A percentile compares a stretch with the other conserved stretches of the same genome.
phyloP scores from a whole-genome alignment of 2,888 invertebrate genomes.

The Tromatobia lineatoria region DNA sequence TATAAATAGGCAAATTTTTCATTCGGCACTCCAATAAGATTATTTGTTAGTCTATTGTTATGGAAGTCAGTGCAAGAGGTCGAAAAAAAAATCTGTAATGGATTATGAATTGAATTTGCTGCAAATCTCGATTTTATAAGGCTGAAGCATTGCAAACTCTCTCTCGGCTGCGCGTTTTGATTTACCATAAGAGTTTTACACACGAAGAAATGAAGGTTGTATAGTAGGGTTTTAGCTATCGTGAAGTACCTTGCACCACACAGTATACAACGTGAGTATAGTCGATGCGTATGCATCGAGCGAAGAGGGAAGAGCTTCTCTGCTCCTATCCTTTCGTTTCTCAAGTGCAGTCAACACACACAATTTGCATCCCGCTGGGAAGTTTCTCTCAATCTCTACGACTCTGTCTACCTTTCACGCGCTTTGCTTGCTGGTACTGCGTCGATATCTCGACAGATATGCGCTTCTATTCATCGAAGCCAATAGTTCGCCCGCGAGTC shows the following conservation, averaged over 20 bases:
- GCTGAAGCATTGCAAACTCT: conserved; percentile 32
- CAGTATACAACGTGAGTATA: conserved; percentile 19
- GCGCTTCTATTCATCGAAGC: conserved; percentile 59
- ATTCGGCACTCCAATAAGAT: too few species aligned
- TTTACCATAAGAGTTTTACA: conserved; percentile 38
- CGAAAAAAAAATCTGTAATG: too few species aligned
- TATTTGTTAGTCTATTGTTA: too few species aligned
- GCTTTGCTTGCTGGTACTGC: background rate
- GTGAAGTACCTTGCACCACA: background rate
- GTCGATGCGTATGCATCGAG: conserved; percentile 4
- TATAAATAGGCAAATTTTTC: too few species aligned
- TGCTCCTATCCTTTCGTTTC: conserved; percentile 39
- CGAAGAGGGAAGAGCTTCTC: conserved; percentile 42
- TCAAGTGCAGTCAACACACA: conserved; percentile 63
- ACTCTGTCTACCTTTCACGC: conserved; percentile 49
- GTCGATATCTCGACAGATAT: conserved; percentile 54
- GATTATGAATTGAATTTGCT: background rate
- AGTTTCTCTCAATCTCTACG: conserved; percentile 51
- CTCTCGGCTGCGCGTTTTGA: conserved; percentile 27
- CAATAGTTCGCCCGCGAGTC: conserved; percentile 54
- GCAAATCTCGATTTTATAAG: conserved; percentile 18
- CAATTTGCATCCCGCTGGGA: conserved; percentile 59
- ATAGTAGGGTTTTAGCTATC: background rate
- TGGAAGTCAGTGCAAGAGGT: too few species aligned
- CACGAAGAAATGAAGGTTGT: conserved; percentile 7